These are phyloP conservation scores for Drosophila mercatorum DNA, from an alignment of 2,888 invertebrate genomes.

Conservation along the genomic window DNA sequence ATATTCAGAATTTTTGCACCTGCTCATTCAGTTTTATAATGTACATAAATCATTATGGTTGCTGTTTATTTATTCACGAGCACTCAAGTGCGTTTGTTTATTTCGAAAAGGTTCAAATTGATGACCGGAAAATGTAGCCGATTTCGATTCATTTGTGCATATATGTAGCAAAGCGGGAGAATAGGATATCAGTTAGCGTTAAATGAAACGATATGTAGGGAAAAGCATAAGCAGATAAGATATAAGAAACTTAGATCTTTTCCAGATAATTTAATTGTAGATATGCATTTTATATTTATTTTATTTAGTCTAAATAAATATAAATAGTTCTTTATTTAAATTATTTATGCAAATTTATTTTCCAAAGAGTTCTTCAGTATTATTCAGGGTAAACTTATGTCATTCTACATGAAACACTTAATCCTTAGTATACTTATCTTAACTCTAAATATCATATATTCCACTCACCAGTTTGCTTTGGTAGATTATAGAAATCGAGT, in stretches of 20 bases:
- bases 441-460: neutral
- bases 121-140: constrained; percentile 23
- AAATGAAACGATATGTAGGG: too few relatives aligned
- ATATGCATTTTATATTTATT: neutral
- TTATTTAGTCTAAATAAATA: neutral
- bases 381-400: too few relatives aligned
- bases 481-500: constrained; percentile 82
- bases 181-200: neutral
- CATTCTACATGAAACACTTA: too few relatives aligned
- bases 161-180: neutral
- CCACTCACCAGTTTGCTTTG: constrained; percentile 83
- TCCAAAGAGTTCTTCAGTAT: too few relatives aligned
- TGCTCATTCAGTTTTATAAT: constrained; percentile 33
- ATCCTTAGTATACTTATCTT: too few relatives aligned
- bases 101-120: constrained; percentile 9
- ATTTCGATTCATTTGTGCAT: neutral
- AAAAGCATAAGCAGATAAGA: neutral
- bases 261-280: neutral
- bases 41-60: constrained; percentile 20
- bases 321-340: too few relatives aligned
- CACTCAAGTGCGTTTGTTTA: constrained; percentile 38
- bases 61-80: constrained; percentile 44
- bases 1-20: constrained; percentile 23
- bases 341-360: too few relatives aligned
- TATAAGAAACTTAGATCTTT: neutral